Base-by-base conservation (phyloP, 2,113 vertebrate species). In the Danionella cerebrum region DNA sequence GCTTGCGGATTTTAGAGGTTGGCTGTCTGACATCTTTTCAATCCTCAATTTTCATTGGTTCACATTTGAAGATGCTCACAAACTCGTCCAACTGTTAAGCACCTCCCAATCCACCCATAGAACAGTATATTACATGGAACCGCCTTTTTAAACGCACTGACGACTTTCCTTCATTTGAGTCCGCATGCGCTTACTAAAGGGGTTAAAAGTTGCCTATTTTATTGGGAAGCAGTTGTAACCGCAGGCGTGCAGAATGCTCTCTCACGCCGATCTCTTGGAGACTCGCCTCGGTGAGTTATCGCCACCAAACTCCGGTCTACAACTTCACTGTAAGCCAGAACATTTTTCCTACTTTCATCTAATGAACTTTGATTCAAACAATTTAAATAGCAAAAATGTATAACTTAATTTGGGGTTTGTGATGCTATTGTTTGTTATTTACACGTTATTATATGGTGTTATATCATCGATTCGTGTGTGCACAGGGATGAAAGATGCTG, bases 221-320 rank as follows among this genome's bases (percentile, higher is more conserved):
- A 84, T 97, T 94, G 90, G 89, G 90, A 88, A 82, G 83, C 84
- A 78, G 89, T 91, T 94, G 91, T 74, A 89, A 91, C 93, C 95
- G 93, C 92, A 97, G 90, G 92, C 93, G 90, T 96, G 92, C 91
- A 89, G 91, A 69, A 98, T 98, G 96, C 91, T 97, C 76, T 98
- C 96, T 89, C 94, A 98, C 78, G 93, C 94, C 91, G 95, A 98
- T 90, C 93, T 98, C 91, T 92, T 97, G 93, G 95, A 98, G 90
- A 93, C 94, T 89, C 92, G 94, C 87, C 93, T 98, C 89, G 94
- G 96, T 96, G 92, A 97, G 96, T 97, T 91, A 80, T 87, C 86
- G 31, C 83, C 86, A 78, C 79, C 86, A 78, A 89, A 88, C 84
- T 85, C 87, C 83, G 86, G 84, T 83, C 83, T 86, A 81, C 87